Conservation (phyloP, 92 coral and sea anemone species). For the Anthopleura xanthogrammica region DNA sequence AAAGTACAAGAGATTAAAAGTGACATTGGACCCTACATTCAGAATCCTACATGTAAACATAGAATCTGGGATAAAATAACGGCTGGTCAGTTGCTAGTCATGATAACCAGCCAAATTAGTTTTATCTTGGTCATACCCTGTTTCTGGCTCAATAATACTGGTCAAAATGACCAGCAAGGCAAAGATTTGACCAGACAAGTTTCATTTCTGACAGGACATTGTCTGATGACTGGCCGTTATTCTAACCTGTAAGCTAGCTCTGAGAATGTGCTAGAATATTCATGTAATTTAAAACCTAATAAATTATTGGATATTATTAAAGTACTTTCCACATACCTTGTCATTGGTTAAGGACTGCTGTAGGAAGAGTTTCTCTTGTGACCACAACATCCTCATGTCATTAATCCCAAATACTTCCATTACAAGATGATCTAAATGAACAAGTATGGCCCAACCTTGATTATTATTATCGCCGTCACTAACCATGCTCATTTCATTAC, state of each 20-base stretch:
- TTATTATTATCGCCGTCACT: neutral
- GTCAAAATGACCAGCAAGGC: no score
- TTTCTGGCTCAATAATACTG: no score
- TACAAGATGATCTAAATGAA: constrained; percentile 61
- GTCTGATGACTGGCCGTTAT: no score
- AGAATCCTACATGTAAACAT: no score
- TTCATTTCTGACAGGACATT: no score
- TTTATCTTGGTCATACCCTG: no score
- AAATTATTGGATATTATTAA: neutral
- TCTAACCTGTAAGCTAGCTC: no score
- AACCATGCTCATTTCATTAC: neutral
- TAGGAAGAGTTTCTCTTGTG: constrained; percentile 49
- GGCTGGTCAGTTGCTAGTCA: no score
- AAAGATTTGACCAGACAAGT: no score
- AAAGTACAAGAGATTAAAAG: neutral
- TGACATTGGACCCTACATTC: neutral
- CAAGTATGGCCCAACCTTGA: constrained; percentile 72
- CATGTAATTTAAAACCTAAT: neutral
- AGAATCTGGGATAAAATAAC: no score
- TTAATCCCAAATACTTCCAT: constrained; percentile 56
- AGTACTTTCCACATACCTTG: constrained; percentile 12
- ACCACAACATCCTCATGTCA: constrained; percentile 80
- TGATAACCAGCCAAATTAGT: no score
- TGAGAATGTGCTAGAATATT: no score
- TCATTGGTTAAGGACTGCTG: constrained; percentile 43